A percentile compares a stretch with the other conserved stretches of the same genome.
Evolutionary conservation across 37 sponge, comb jelly and placozoan genomes (phyloP).

Genomic region (Ephydatia muelleri): DNA sequence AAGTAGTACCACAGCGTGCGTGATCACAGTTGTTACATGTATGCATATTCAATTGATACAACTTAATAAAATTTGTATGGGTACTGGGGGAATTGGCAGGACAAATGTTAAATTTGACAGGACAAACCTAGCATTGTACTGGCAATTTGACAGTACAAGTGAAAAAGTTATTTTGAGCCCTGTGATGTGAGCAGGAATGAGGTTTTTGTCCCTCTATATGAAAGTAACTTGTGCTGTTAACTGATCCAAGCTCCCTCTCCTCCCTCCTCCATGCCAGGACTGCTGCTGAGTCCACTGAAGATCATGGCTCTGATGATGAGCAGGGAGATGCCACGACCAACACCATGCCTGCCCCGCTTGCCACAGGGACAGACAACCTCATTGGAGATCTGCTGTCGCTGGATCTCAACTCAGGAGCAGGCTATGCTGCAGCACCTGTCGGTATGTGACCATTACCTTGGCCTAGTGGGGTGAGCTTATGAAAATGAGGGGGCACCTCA

Average conservation of each 20-base stretch:
- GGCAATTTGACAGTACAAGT: too few relatives aligned
- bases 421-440: slow-evolving; percentile 5
- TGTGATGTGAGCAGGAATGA: too few relatives aligned
- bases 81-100: too few relatives aligned
- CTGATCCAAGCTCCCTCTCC: neutral
- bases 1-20: neutral
- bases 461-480: neutral
- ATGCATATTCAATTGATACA: too few relatives aligned
- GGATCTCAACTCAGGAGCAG: slow-evolving; percentile 58
- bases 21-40: neutral
- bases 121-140: too few relatives aligned
- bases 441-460: neutral
- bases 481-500: neutral
- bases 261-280: slow-evolving; percentile 43
- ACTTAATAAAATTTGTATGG: too few relatives aligned
- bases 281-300: slow-evolving; percentile 78
- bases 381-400: slow-evolving; percentile 93
- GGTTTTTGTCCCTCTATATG: neutral
- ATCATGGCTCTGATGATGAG: slow-evolving; percentile 45
- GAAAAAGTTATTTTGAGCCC: neutral
- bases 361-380: slow-evolving; percentile 71
- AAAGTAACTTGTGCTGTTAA: neutral
- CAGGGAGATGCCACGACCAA: slow-evolving; percentile 23
- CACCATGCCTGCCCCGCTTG: slow-evolving; percentile 27
- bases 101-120: too few relatives aligned